These are phyloP conservation scores for Lagopus leucura DNA, from an alignment of 2,113 vertebrate genomes.

Conservation along the genomic window DNA sequence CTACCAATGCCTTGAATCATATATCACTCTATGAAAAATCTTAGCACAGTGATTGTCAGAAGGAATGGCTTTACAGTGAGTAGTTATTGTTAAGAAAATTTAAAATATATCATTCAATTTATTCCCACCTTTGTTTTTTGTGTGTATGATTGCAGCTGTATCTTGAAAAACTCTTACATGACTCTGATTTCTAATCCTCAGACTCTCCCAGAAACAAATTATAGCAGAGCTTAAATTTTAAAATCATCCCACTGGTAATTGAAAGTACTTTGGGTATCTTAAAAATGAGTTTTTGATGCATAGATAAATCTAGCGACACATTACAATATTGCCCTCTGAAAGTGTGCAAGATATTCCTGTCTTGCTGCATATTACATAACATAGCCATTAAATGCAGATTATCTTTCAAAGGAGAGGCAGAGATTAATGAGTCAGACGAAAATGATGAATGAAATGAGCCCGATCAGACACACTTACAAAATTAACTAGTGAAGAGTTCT, in stretches of 20 bases:
- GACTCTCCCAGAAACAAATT: constrained; percentile 25
- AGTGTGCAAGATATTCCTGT: constrained; percentile 37
- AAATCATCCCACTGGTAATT: constrained; percentile 48
- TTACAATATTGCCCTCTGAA: constrained; percentile 49
- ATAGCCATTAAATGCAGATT: constrained; percentile 73
- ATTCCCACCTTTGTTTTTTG: constrained; percentile 1
- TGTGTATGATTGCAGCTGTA: neutral
- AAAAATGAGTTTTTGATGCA: constrained; percentile 67
- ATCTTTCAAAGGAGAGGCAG: constrained; percentile 73
- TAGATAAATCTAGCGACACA: constrained; percentile 48
- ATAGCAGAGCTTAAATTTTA: constrained; percentile 8
- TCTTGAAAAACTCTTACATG: constrained; percentile 1
- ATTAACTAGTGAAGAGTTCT: constrained; percentile 62
- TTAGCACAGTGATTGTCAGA: neutral
- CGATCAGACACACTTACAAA: constrained; percentile 63
- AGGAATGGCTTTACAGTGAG: neutral
- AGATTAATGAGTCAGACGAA: constrained; percentile 79
- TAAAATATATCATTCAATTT: constrained; percentile 14
- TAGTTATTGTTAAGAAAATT: constrained; percentile 31
- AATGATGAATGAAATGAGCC: constrained; percentile 72
- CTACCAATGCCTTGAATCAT: neutral
- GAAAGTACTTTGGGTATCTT: constrained; percentile 56
- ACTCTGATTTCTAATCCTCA: constrained; percentile 41
- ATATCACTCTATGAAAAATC: neutral
- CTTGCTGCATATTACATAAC: constrained; percentile 73